phyloP scores from a whole-genome alignment of 2,888 invertebrate genomes.

The Nebria salina region DNA sequence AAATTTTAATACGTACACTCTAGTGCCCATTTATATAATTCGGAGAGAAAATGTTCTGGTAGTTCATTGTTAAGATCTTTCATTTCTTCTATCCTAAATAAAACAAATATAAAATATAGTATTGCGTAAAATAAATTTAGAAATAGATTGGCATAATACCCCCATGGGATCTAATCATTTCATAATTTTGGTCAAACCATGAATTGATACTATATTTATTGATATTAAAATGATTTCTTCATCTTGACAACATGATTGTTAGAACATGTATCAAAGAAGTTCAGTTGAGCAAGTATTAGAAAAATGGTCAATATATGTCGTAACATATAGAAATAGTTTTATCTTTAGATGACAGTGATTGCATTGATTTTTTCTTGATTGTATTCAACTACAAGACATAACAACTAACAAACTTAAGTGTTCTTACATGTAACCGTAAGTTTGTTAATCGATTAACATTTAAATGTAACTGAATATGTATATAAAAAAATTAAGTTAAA shows the following conservation, averaged over 20 bases:
- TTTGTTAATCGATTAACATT: not conserved
- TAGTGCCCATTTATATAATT: conserved; percentile 82
- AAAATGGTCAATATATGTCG: not conserved
- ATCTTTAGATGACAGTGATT: not conserved
- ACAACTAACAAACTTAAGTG: not conserved
- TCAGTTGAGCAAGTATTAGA: not conserved
- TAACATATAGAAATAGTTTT: not conserved
- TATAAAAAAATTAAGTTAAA: no score
- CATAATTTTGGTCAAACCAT: no score
- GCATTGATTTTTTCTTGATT: not conserved
- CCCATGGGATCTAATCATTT: no score
- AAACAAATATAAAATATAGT: conserved; percentile 12
- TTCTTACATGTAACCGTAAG: not conserved
- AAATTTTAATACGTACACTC: conserved; percentile 73
- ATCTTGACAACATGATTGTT: no score
- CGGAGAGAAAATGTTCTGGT: conserved; percentile 74
- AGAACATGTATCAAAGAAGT: no score
- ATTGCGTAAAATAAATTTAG: no score
- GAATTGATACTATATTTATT: no score
- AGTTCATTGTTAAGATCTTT: conserved; percentile 70
- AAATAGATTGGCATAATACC: no score
- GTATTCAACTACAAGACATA: not conserved
- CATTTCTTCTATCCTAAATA: conserved; percentile 72
- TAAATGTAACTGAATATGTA: no score
- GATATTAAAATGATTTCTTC: no score